Conservation (phyloP, 2,113 vertebrate genomes). For the Ochotona curzoniae region DNA sequence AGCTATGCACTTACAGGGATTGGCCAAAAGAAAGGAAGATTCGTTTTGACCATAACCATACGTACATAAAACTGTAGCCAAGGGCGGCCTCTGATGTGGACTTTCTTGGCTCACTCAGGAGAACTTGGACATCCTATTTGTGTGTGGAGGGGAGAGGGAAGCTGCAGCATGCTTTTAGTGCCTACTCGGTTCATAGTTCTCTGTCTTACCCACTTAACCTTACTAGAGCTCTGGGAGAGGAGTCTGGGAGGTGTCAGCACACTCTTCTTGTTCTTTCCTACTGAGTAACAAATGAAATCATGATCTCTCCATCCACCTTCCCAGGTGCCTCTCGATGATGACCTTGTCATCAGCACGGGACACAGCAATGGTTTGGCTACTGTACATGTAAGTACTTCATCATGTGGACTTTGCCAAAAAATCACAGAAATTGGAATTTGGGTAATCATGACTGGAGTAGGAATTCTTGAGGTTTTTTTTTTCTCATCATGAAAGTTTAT, state of each 20-base stretch:
- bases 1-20: neutral
- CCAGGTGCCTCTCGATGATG: constrained; percentile 85
- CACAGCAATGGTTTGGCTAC: constrained; percentile 90
- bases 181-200: neutral
- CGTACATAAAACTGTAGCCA: neutral
- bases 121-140: neutral
- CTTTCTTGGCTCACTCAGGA: neutral
- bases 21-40: constrained; percentile 5
- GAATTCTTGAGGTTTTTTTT: neutral
- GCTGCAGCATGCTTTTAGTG: neutral
- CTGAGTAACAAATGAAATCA: neutral
- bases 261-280: neutral
- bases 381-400: constrained; percentile 88
- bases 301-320: constrained; percentile 27
- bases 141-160: neutral
- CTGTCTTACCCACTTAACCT: neutral
- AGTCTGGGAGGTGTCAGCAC: neutral
- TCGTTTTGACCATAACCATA: neutral
- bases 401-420: neutral
- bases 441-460: neutral
- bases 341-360: constrained; percentile 88
- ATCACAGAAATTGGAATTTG: neutral
- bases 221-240: neutral
- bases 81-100: neutral
- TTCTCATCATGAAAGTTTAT: neutral